Evolutionary conservation across 2,888 invertebrate species (phyloP).

Genomic region (Athalia rosae): DNA sequence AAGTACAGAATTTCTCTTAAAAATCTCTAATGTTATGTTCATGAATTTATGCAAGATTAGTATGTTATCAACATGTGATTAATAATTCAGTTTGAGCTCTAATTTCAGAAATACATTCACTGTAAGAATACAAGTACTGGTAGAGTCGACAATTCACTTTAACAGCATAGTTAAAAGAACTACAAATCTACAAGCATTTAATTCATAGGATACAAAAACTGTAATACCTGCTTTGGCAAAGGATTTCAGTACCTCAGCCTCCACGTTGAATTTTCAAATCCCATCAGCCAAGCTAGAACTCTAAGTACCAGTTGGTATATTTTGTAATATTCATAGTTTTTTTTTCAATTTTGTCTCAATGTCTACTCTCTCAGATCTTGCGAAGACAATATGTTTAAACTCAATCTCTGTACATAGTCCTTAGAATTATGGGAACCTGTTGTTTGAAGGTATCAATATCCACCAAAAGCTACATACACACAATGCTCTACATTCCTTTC

Average conservation of each 20-base stretch:
- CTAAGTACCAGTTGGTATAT: constrained; percentile 32
- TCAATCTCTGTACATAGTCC: too few relatives aligned
- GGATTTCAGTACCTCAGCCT: constrained; percentile 31
- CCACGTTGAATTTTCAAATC: constrained; percentile 35
- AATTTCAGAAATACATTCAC: neutral
- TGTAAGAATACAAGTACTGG: neutral
- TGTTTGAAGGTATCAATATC: neutral
- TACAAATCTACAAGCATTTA: constrained; percentile 36
- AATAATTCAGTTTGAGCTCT: neutral
- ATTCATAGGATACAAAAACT: constrained; percentile 21
- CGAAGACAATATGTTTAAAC: neutral
- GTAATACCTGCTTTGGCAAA: constrained; percentile 31
- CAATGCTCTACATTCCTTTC: neutral
- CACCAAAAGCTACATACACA: neutral
- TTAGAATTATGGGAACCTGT: neutral
- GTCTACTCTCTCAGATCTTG: constrained; percentile 18
- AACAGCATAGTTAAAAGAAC: constrained; percentile 16
- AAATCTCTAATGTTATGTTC: neutral
- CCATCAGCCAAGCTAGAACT: constrained; percentile 34
- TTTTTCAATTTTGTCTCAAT: neutral
- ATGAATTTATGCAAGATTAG: neutral
- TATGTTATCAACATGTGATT: neutral
- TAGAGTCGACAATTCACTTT: neutral
- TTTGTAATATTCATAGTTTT: constrained; percentile 19
- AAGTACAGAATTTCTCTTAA: neutral